phyloP scores from a whole-genome alignment of 1,140 invertebrate genomes.

The Bicyclus anynana region DNA sequence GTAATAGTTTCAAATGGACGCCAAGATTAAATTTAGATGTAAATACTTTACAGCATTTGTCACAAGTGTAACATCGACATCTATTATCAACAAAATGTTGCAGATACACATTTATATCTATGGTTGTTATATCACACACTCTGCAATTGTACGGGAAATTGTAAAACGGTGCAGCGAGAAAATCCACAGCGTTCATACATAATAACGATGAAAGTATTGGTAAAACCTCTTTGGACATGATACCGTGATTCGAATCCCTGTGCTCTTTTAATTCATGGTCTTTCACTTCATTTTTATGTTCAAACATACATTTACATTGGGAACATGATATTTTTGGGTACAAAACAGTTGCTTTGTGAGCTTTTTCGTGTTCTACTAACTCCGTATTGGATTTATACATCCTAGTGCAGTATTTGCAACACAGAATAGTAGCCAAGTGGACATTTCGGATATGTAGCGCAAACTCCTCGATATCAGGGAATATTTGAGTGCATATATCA shows the following conservation, averaged over 20 bases:
- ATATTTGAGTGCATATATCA: constrained; percentile 33
- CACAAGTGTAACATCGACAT: constrained; percentile 37
- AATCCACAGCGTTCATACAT: constrained; percentile 40
- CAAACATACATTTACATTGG: constrained; percentile 36
- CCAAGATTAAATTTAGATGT: constrained; percentile 22
- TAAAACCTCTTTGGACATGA: constrained; percentile 36
- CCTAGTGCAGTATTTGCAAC: constrained; percentile 44
- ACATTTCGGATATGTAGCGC: constrained; percentile 39
- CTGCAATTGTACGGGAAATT: constrained; percentile 29
- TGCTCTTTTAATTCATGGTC: constrained; percentile 44
- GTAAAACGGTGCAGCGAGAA: constrained; percentile 25
- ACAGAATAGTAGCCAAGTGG: constrained; percentile 34
- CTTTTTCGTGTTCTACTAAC: constrained; percentile 38
- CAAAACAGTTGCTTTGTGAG: constrained; percentile 27
- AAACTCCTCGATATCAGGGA: constrained; percentile 31
- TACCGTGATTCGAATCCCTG: constrained; percentile 29
- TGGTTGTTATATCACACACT: constrained; percentile 26
- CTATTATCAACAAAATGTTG: constrained; percentile 37
- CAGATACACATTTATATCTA: constrained; percentile 31
- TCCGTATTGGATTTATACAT: constrained; percentile 27
- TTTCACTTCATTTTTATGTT: constrained; percentile 27
- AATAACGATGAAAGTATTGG: constrained; percentile 40
- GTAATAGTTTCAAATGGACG: too few relatives aligned
- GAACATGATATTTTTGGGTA: constrained; percentile 35
- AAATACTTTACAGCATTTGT: constrained; percentile 42